Conservation (phyloP, 2,888 invertebrate species). For the Willowsia nigromaculata region DNA sequence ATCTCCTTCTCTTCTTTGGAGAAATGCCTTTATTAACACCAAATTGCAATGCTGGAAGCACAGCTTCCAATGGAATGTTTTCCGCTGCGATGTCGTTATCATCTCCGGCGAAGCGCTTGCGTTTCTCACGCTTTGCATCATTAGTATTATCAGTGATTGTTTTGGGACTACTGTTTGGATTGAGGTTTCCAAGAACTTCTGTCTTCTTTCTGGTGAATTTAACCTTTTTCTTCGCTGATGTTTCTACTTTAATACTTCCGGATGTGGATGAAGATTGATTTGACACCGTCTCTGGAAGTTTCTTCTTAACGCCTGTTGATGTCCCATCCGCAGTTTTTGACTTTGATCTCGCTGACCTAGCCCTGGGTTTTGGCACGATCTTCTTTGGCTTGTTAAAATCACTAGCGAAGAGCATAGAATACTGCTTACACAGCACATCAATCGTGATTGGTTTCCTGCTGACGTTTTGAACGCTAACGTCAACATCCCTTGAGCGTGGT, state of each 20-base stretch:
- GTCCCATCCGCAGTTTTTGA: background rate
- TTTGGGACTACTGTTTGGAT: background rate
- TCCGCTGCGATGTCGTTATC: slow-evolving; percentile 26
- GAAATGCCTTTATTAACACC: slow-evolving; percentile 27
- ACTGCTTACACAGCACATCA: slow-evolving; percentile 20
- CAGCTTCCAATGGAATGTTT: slow-evolving; percentile 21
- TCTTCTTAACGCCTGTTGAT: background rate
- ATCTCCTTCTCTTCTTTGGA: slow-evolving; percentile 28
- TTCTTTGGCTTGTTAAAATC: background rate
- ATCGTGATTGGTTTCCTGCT: background rate
- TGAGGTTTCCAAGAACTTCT: background rate
- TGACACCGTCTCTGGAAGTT: background rate
- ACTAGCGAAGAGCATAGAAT: background rate
- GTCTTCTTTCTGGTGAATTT: slow-evolving; percentile 3
- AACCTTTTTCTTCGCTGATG: background rate
- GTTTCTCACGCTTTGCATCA: slow-evolving; percentile 18
- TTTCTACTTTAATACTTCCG: background rate
- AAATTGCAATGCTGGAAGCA: slow-evolving; percentile 19
- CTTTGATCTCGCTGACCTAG: background rate
- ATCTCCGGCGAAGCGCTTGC: slow-evolving; percentile 27
- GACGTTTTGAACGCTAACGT: background rate
- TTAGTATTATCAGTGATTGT: background rate
- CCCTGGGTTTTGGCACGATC: background rate
- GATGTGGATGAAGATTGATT: background rate
- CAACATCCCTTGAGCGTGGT: background rate